Conservation (phyloP, 2,797 vertebrate species). For the Rhinichthys osculus region DNA sequence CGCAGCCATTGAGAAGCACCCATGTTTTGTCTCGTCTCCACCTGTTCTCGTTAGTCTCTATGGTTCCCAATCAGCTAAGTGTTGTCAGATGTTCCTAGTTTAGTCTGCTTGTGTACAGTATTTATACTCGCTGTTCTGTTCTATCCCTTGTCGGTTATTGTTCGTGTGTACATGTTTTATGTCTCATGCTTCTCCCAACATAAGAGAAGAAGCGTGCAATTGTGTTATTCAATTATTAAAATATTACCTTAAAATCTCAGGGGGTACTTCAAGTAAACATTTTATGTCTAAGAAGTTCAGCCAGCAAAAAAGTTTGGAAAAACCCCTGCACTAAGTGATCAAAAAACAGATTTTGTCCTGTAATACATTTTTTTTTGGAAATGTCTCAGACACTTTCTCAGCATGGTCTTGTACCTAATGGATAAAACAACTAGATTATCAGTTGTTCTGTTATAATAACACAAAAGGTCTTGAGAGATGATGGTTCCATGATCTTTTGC, state of each 20-base stretch:
- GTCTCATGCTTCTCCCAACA: not conserved
- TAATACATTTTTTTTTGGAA: not conserved
- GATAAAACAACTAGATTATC: not conserved
- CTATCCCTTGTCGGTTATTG: too few relatives aligned
- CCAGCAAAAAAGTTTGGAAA: not conserved
- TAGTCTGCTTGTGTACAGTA: too few relatives aligned
- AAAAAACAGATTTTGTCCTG: not conserved
- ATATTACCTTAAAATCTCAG: not conserved
- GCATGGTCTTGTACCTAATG: not conserved
- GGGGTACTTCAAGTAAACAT: not conserved
- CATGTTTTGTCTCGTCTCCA: too few relatives aligned
- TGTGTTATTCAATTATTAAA: not conserved
- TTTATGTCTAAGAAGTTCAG: not conserved
- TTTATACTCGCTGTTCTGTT: too few relatives aligned
- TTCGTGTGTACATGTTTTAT: too few relatives aligned
- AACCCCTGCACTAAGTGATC: not conserved
- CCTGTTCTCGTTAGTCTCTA: too few relatives aligned
- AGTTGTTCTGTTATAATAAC: slow-evolving; percentile 1
- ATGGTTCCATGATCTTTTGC: slow-evolving; percentile 6
- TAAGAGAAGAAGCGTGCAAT: not conserved
- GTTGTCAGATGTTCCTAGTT: too few relatives aligned
- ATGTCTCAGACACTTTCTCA: not conserved
- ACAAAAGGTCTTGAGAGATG: not conserved
- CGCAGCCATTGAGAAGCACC: too few relatives aligned
- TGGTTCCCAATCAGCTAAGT: too few relatives aligned